Base-by-base conservation (phyloP, 2,113 vertebrate genomes). In the Trogon surrucura region DNA sequence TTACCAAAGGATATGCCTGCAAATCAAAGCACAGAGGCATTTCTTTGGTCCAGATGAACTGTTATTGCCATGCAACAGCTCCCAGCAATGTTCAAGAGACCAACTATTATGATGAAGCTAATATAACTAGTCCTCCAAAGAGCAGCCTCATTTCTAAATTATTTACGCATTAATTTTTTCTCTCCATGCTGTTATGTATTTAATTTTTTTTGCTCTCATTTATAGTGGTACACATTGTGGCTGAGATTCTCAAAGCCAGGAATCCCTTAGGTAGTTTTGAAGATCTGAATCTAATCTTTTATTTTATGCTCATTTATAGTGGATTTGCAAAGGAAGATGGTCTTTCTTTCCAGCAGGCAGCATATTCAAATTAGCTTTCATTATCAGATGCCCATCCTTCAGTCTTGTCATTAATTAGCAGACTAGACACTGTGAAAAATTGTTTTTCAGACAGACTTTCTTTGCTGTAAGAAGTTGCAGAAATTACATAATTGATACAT, bases 131-230 rank as follows among this genome's bases (percentile, higher is more conserved):
- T n/a, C 29, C 61, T 93, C 61, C 80, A 79, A 93, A 94, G 65
- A 85, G 71, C 36, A 90, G 26, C 26, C 38, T 84, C 36, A 30
- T 58, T 93, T 71, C 47, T 91, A 88, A 85, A 96, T 93, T 88
- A 94, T 90, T 95, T 91, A 88, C 62, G 71, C 17, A 53, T 53
- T 93, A 93, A 45, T 96, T 93, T 93, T 79, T 88, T 69, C 64
- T 89, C 48, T 64, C 56, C 30, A 2, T 22, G 15, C 54, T 79
- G 16, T 80, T 89, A 85, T 3, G 51, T 41, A 80, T 91, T 72
- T 74, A 85, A 83, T 84, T 86, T 77, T 58, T 48, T 93, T 84
- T 92, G 36, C 65, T 81, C 89, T 85, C 73, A 30, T 71, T 91
- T 87, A 56, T 11, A 73, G 83, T 34, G 75, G 64, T 21, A 48